Conservation (phyloP, 92 coral and sea anemone species). For the Meandrina meandrites region DNA sequence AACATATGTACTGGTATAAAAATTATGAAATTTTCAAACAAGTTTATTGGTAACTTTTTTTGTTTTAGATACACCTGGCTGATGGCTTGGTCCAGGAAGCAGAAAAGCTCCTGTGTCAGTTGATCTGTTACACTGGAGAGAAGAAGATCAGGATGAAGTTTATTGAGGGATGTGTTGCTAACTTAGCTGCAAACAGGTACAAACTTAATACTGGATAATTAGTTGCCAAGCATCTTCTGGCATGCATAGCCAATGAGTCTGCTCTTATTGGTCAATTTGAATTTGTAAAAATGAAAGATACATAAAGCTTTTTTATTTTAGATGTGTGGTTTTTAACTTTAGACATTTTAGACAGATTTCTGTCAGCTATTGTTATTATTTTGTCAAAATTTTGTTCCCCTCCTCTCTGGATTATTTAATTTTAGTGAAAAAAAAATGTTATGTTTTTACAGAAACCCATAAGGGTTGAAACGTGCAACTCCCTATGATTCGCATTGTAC, state of each 20-base stretch:
- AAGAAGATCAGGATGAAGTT: constrained; percentile 94
- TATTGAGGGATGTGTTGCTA: constrained; percentile 91
- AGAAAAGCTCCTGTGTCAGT: constrained; percentile 93
- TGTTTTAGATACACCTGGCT: constrained; percentile 85
- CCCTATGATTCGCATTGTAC: too few species aligned
- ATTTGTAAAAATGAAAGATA: too few species aligned
- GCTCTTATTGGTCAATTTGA: neutral
- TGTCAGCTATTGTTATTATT: too few species aligned
- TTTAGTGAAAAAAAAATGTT: too few species aligned
- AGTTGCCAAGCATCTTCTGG: neutral
- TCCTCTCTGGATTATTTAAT: too few species aligned
- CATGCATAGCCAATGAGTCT: neutral
- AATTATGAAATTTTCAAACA: too few species aligned
- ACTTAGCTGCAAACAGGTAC: constrained; percentile 91
- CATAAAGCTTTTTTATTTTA: too few species aligned
- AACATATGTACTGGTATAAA: too few species aligned
- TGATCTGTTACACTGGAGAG: constrained; percentile 96
- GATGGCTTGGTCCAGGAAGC: constrained; percentile 97
- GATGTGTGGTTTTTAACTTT: neutral
- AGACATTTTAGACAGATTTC: too few species aligned
- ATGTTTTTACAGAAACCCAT: too few species aligned
- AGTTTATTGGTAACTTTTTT: neutral
- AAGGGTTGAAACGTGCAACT: too few species aligned
- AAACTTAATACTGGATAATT: neutral
- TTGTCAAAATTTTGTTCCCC: too few species aligned